phyloP scores from a whole-genome alignment of 2,888 invertebrate species.

The Phlogophora meticulosa region DNA sequence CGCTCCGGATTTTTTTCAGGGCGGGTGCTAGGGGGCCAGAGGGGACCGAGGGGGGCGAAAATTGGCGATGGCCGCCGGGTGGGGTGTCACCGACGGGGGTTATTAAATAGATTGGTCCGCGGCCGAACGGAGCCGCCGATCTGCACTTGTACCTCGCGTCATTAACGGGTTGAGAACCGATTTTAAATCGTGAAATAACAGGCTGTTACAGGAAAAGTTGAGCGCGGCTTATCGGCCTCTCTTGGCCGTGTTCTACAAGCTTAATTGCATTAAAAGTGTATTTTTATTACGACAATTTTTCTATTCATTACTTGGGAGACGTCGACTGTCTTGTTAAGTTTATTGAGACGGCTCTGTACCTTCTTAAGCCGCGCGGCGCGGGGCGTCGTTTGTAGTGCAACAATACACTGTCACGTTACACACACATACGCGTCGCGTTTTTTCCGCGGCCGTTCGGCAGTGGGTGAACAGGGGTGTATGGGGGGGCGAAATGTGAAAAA shows the following conservation, averaged over 20 bases:
- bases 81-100: slow-evolving; percentile 91
- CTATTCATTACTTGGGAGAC: slow-evolving; percentile 70
- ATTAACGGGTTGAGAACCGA: slow-evolving; percentile 91
- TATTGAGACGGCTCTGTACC: slow-evolving; percentile 39
- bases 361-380: slow-evolving; percentile 48
- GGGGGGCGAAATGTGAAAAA: slow-evolving; percentile 91
- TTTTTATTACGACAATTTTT: slow-evolving; percentile 77
- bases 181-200: slow-evolving; percentile 91
- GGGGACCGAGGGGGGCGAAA: slow-evolving; percentile 84
- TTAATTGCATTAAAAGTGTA: slow-evolving; percentile 87
- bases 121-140: slow-evolving; percentile 91
- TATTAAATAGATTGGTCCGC: slow-evolving; percentile 92
- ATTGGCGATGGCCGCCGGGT: slow-evolving; percentile 91
- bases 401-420: slow-evolving; percentile 70
- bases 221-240: slow-evolving; percentile 88
- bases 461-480: slow-evolving; percentile 79
- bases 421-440: slow-evolving; percentile 83
- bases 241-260: slow-evolving; percentile 83
- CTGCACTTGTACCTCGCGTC: slow-evolving; percentile 91
- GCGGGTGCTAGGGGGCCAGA: slow-evolving; percentile 88
- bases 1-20: slow-evolving; percentile 91
- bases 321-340: slow-evolving; percentile 61
- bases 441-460: slow-evolving; percentile 86
- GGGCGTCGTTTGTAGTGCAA: slow-evolving; percentile 63
- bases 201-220: slow-evolving; percentile 91